Evolutionary conservation across 1,140 invertebrate species (phyloP), one percentile per base, ranked within the genome.

Genomic region (Epicauta chinensis): DNA sequence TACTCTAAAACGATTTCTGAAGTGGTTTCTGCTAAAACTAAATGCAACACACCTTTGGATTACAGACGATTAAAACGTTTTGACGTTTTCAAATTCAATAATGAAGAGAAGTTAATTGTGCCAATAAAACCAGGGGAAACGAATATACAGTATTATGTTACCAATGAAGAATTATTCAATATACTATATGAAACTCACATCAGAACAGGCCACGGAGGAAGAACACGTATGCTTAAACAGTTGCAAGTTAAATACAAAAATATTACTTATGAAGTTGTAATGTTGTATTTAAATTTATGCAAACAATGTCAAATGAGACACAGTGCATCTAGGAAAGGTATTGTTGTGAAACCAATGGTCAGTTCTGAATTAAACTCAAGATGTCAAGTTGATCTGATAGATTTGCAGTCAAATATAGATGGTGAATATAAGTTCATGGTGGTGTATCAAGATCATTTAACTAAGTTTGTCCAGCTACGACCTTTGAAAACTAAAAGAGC

Each of bases 321-420:
- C n/a, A n/a, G n/a, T n/a, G 51, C 47, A 13, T 44, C 30, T 37
- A 66, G 63, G 45, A 67, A 64, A 54, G 59, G 63, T 36, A 44
- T 66, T 36, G 58, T 65, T 45, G 44, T 56, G 51, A 58, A 71
- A 48, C 61, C 68, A 14, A 65, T 72, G 11, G 41, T 65, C 17
- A 44, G 51, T 55, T 53, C 23, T 39, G 56, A 74, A 52, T 57
- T 71, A 35, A 70, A 70, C 44, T 54, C 44, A 51, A 40, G 69
- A 52, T 73, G 69, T 59, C 73, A 76, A 67, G 64, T 77, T 11
- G 73, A 77, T 60, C 52, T 76, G 4, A 76, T 77, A 29, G 72
- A 75, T 53, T 52, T 71, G 38, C 72, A 76, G 54, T 65, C 66
- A 37, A n/a, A n/a, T 34, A n/a, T 59, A 30, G 70, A 73, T 65